Base-by-base conservation (phyloP, 1,140 invertebrate genomes). In the Saxidomus purpurata region DNA sequence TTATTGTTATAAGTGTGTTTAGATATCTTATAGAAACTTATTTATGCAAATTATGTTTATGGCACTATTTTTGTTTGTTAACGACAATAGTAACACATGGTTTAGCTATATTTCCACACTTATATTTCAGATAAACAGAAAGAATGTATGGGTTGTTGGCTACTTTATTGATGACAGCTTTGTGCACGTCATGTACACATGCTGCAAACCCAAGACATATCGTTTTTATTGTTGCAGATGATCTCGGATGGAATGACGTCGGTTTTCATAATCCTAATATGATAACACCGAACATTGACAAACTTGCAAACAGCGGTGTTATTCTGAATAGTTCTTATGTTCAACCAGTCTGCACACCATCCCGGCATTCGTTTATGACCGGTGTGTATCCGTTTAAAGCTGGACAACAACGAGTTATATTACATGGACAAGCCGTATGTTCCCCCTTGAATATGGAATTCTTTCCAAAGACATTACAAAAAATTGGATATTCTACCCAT, bases 401-500 rank as follows among this genome's bases (percentile, higher is more conserved):
- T 31, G 85, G 85, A 38, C 31, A 79, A 8, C 71, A 87, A 34
- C 67, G 67, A 6, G 67, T 22, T 22, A 9, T 71, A 40, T 40
- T 71, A 36, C 34, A 34, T 19, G 15, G n/a, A 40, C 13, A 38
- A 19, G 36, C 6, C 13, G 31, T 34, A 3, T 71, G 67, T 22
- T 71, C 67, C 1, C 76, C 43, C 11, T 17, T 79, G 43, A 38
- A 49, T 28, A 25, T 79, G 15, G 38, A 25, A 13, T 74, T 85
- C 94, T 86, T 96, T 95, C 86, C 92, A 94, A 55, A 91, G 92
- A 47, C 91, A 94, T 11, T 96, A 94, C 79, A 93, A 95, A 11
- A 96, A 96, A 34, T 96, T 95, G 49, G 96, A 96, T 90, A 99
- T 95, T 95, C 95, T 11, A 98, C 98, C 0, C 97, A 98, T 94